Evolutionary conservation across 2,888 invertebrate species (phyloP), one percentile per base, ranked within the genome.

Genomic region (Cerceris rybyensis): DNA sequence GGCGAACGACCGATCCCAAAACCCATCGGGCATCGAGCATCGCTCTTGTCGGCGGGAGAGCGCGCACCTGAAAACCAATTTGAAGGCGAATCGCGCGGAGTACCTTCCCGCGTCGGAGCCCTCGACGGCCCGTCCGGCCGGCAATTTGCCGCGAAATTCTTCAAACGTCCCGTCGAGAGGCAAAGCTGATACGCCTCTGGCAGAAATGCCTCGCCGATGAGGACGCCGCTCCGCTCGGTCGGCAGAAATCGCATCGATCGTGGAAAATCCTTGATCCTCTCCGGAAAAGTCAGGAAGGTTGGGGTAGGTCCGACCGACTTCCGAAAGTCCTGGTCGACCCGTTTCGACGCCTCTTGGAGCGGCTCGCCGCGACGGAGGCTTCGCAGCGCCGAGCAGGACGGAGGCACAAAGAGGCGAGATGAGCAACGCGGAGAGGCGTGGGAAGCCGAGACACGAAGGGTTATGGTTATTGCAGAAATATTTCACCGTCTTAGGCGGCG

Each of bases 391-490:
- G 50, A 13, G 60, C 16, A 17, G 50, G 67, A 61, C 46, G 58
- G 13, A 58, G 11, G 42, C 8, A 6, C 16, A 41, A 59, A 16
- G n/a, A 46, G 43, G 46, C 17, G 9, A 16, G 60, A 41, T 60
- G 57, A 41, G 75, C 54, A 55, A 64, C 67, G 73, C 57, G 76
- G 80, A 78, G 77, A 86, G 84, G 90, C 90, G 90, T 90, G 90
- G 90, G 90, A 90, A 90, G 88, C 75, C 73, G 68, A 71, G 80
- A 78, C 84, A 14, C 69, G 82, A 81, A 86, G 86, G 86, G 82
- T 86, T 88, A 88, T 77, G 80, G 81, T 85, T 85, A 90, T 89
- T 87, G 86, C 82, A 85, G 87, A 90, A 89, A 90, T 90, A 90
- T 88, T 90, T 89, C 86, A 91, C 81, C 87, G 87, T 88, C 87